phyloP scores from a whole-genome alignment of 2,113 vertebrate species.

The Poicephalus gulielmi region DNA sequence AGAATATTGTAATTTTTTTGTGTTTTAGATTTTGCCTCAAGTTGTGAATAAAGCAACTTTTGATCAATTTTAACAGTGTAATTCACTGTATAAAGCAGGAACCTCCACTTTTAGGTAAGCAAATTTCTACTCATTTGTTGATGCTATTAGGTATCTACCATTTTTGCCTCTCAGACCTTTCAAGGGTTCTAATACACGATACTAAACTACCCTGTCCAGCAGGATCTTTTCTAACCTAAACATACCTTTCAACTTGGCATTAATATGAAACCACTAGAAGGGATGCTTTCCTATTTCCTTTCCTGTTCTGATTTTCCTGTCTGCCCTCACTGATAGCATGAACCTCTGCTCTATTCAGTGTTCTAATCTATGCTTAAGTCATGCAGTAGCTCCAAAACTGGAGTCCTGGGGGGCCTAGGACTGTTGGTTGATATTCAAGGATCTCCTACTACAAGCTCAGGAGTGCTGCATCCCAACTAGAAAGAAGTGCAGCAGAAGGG shows the following conservation, averaged over 20 bases:
- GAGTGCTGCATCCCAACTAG: too few species aligned
- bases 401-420: too few species aligned
- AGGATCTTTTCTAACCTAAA: not conserved
- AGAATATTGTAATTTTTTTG: not conserved
- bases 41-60: not conserved
- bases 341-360: not conserved
- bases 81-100: not conserved
- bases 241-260: not conserved
- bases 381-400: not conserved
- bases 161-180: not conserved
- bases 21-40: not conserved
- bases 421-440: too few species aligned
- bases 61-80: not conserved
- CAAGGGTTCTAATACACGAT: accelerated
- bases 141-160: not conserved
- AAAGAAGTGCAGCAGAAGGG: too few species aligned
- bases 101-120: not conserved
- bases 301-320: not conserved
- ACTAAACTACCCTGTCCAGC: not conserved
- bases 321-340: not conserved
- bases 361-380: not conserved
- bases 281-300: not conserved
- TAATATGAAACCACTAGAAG: not conserved
- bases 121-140: not conserved
- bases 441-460: too few species aligned